Conservation (phyloP, 2,888 invertebrate species). For the Amaurobius ferox region DNA sequence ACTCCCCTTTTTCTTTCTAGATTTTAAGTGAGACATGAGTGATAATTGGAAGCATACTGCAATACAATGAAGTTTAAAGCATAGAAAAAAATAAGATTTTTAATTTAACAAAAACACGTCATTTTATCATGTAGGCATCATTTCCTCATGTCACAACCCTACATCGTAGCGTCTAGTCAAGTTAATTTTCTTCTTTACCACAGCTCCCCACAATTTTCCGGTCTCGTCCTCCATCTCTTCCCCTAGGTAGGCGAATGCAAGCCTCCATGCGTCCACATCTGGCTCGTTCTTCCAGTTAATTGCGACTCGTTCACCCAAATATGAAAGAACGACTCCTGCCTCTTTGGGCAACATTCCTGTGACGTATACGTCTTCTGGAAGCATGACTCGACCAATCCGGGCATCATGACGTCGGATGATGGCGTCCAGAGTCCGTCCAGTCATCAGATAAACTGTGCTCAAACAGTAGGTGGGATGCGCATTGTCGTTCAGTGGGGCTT, state of each 20-base stretch:
- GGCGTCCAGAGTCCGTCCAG: not conserved
- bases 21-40: too few relatives aligned
- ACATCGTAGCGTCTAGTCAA: not conserved
- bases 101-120: too few relatives aligned
- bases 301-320: constrained; percentile 26
- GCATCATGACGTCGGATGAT: constrained; percentile 10
- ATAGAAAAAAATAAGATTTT: too few relatives aligned
- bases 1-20: too few relatives aligned
- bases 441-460: constrained; percentile 28
- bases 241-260: constrained; percentile 40
- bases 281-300: not conserved
- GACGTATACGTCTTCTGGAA: constrained; percentile 33
- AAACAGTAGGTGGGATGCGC: constrained; percentile 33
- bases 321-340: constrained; percentile 12
- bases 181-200: not conserved
- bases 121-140: not conserved
- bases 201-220: constrained; percentile 36
- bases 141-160: constrained; percentile 12
- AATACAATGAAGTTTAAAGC: too few relatives aligned
- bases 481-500: not conserved
- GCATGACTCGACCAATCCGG: not conserved
- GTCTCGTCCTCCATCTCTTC: constrained; percentile 5
- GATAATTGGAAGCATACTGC: too few relatives aligned
- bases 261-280: constrained; percentile 4
- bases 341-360: constrained; percentile 35